Evolutionary conservation across 2,113 vertebrate species (phyloP).

Genomic region (Bombycilla garrulus): DNA sequence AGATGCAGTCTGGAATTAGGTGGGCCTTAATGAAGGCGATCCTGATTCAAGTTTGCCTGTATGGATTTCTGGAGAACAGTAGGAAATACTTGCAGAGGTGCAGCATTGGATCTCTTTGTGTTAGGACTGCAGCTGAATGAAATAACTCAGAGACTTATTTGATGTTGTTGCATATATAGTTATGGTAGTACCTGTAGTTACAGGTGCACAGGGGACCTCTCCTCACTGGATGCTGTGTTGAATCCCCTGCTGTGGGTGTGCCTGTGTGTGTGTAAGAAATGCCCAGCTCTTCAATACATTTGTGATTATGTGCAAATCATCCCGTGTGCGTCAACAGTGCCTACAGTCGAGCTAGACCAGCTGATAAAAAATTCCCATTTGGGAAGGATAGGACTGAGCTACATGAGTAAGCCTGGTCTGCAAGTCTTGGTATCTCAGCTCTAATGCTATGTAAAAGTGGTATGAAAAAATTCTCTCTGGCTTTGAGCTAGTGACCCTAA

Average conservation of each 20-base stretch:
- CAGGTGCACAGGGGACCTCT: background rate
- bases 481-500: background rate
- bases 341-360: background rate
- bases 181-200: background rate
- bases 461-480: background rate
- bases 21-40: background rate
- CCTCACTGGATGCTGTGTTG: background rate
- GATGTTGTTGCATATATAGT: background rate
- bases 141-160: background rate
- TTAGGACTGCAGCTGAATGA: background rate
- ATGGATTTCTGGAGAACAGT: background rate
- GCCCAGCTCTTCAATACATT: accelerated
- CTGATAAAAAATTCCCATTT: background rate
- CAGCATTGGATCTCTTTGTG: background rate
- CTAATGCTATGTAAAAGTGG: background rate
- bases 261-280: background rate
- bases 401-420: background rate
- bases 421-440: background rate
- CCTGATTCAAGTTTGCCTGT: background rate
- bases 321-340: background rate
- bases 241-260: background rate
- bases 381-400: background rate
- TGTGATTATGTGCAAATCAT: background rate
- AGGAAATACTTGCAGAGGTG: background rate
- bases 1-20: background rate